Base-by-base conservation (phyloP, 1,140 invertebrate species). In the Cherax quadricarinatus region DNA sequence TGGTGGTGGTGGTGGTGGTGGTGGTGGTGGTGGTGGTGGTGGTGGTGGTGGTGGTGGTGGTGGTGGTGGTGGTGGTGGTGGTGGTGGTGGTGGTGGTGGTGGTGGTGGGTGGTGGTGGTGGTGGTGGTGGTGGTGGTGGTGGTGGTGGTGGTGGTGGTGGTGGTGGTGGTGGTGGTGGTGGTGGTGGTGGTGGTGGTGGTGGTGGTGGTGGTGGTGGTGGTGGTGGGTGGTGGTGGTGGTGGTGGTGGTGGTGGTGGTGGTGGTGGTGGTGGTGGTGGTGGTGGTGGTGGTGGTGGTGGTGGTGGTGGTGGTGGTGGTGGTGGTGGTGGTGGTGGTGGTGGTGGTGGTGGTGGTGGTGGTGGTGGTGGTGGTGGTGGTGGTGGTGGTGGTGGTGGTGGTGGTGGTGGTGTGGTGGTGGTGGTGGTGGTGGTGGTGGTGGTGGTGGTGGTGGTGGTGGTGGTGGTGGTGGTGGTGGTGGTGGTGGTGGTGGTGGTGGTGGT, bases 181-280 rank as follows among this genome's bases (percentile, higher is more conserved):
- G 66, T 70, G 66, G 66, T 70, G 66, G n/a, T 70, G 66, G 66
- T 70, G n/a, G n/a, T n/a, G n/a, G n/a, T n/a, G n/a, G n/a, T n/a
- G n/a, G n/a, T n/a, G n/a, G n/a, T n/a, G n/a, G n/a, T n/a, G n/a
- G n/a, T n/a, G n/a, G n/a, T n/a, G n/a, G n/a, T n/a, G n/a, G n/a
- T n/a, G n/a, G n/a, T n/a, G n/a, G n/a, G n/a, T n/a, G n/a, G n/a
- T n/a, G n/a, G n/a, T n/a, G n/a, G n/a, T n/a, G n/a, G n/a, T n/a
- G n/a, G n/a, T n/a, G n/a, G n/a, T n/a, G n/a, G n/a, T n/a, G n/a
- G n/a, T n/a, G n/a, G n/a, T n/a, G 66, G 66, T 70, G 66, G 66
- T 70, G 66, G 66, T 70, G 66, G 66, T 70, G 66, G 66, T 70
- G 66, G 66, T 70, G 66, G 66, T 70, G 66, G 66, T 70, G 66